A percentile compares a stretch with the other conserved stretches of the same genome.
phyloP scores from a whole-genome alignment of 2,113 vertebrate genomes.

The Odocoileus virginianus region DNA sequence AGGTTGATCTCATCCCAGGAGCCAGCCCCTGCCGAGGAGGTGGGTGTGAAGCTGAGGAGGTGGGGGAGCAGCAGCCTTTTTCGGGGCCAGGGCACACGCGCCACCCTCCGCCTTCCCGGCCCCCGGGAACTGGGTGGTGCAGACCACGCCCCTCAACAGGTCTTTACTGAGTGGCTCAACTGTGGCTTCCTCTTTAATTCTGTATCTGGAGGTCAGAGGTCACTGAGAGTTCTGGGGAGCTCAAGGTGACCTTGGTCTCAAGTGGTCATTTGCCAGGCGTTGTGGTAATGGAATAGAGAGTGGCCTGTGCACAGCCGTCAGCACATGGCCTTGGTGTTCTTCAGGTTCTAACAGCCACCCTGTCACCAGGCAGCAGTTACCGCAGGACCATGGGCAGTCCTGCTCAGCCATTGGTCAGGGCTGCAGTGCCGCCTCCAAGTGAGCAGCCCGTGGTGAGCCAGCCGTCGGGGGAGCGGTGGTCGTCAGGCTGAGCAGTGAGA shows the following conservation, averaged over 20 bases:
- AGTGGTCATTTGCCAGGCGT: neutral
- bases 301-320: neutral
- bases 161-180: neutral
- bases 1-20: slow-evolving; percentile 21
- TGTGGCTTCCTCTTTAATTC: neutral
- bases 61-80: neutral
- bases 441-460: neutral
- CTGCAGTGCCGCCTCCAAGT: neutral
- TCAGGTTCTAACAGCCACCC: neutral
- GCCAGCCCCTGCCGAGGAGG: neutral
- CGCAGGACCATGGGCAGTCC: neutral
- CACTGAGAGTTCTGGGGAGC: neutral
- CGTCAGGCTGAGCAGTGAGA: neutral
- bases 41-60: neutral
- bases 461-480: accelerated
- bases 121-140: neutral
- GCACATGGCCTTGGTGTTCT: neutral
- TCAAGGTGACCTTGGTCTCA: neutral
- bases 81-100: neutral
- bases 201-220: neutral
- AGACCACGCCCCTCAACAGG: neutral
- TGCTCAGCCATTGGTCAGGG: neutral
- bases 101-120: neutral
- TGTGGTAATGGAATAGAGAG: neutral
- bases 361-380: neutral